phyloP scores from a whole-genome alignment of 2,113 vertebrate genomes.

The Athene noctua region DNA sequence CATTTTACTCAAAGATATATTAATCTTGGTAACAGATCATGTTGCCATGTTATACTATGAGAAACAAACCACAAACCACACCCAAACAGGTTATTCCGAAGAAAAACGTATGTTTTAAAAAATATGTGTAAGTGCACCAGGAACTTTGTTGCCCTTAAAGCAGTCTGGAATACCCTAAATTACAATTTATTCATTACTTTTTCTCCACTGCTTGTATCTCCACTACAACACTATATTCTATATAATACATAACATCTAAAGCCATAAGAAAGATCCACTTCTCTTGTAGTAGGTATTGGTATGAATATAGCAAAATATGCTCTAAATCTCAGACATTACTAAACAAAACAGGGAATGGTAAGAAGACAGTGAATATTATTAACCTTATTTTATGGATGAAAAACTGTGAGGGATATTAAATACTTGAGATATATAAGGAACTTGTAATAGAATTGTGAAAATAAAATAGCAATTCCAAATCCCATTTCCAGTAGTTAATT shows the following conservation, averaged over 20 bases:
- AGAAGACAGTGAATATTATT: constrained; percentile 3
- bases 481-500: constrained; percentile 41
- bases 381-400: constrained; percentile 6
- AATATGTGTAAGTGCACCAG: not conserved
- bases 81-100: not conserved
- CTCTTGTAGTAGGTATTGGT: not conserved
- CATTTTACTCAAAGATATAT: not conserved
- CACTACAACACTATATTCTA: not conserved
- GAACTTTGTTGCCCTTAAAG: not conserved
- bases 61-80: not conserved
- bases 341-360: not conserved
- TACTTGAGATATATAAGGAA: constrained; percentile 14
- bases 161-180: not conserved
- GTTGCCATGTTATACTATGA: not conserved
- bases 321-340: not conserved
- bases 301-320: not conserved
- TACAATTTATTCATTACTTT: not conserved
- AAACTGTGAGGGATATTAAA: constrained; percentile 12
- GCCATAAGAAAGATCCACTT: not conserved
- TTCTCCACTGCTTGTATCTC: not conserved
- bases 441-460: constrained; percentile 7
- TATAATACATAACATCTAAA: not conserved
- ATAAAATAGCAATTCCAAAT: constrained; percentile 47
- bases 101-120: not conserved
- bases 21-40: not conserved